Evolutionary conservation across 2,113 vertebrate genomes (phyloP).

Genomic region (Crotalus helleri): DNA sequence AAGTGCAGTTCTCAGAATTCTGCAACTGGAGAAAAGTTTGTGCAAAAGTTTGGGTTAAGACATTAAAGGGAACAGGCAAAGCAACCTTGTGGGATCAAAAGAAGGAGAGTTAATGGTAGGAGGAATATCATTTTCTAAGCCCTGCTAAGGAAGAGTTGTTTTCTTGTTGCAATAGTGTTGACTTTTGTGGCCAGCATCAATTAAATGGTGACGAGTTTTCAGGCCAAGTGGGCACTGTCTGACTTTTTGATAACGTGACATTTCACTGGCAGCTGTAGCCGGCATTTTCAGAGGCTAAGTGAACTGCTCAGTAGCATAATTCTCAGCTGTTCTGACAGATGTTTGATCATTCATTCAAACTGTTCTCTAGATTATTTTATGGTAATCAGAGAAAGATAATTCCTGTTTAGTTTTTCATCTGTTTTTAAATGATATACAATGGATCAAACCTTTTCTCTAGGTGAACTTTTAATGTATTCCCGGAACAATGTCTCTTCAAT

Average conservation of each 20-base stretch:
- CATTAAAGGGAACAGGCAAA: neutral
- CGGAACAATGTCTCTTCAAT: neutral
- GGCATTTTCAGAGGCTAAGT: neutral
- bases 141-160: neutral
- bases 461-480: neutral
- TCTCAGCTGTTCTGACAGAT: neutral
- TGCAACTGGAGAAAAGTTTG: neutral
- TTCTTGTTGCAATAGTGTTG: neutral
- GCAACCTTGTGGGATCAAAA: neutral
- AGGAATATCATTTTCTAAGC: neutral
- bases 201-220: neutral
- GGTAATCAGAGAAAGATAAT: neutral
- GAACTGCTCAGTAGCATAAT: neutral
- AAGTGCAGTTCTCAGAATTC: neutral
- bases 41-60: neutral
- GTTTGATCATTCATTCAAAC: neutral
- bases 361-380: neutral
- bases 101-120: neutral
- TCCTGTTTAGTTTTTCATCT: neutral
- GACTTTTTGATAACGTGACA: neutral
- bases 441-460: neutral
- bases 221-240: neutral
- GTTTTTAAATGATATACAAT: neutral
- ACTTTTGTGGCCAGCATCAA: neutral
- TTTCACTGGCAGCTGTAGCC: neutral